These are phyloP conservation scores for Salmo trutta DNA, from an alignment of 2,797 vertebrate genomes.

Conservation along the genomic window DNA sequence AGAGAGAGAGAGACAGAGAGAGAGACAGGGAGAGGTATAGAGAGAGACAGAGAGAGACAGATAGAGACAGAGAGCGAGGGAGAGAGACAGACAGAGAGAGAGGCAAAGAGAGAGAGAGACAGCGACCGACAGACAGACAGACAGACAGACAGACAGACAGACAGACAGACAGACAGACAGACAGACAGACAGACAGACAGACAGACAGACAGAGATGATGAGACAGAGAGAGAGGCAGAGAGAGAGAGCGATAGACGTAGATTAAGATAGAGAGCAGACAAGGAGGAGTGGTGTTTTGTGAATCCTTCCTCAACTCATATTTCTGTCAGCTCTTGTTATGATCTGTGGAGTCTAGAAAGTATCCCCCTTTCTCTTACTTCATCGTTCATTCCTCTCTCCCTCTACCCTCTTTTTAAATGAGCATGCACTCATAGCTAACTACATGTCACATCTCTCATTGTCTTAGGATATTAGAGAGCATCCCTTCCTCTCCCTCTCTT, in stretches of 20 bases:
- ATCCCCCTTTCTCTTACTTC: slow-evolving; percentile 10
- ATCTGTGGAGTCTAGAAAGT: slow-evolving; percentile 36
- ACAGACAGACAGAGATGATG: background rate
- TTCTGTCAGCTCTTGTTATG: slow-evolving; percentile 26
- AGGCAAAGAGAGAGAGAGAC: slow-evolving; percentile 3
- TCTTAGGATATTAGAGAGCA: background rate
- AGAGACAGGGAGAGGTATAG: slow-evolving; percentile 2
- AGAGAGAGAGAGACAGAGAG: too few relatives aligned
- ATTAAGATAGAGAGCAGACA: too few relatives aligned
- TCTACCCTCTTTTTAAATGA: slow-evolving; percentile 16
- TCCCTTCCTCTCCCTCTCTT: background rate
- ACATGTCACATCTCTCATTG: slow-evolving; percentile 3
- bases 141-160: too few relatives aligned
- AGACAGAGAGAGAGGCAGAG: slow-evolving; percentile 11
- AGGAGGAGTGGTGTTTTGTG: slow-evolving; percentile 11
- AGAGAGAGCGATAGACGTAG: background rate
- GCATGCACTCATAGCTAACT: slow-evolving; percentile 24
- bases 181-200: too few relatives aligned
- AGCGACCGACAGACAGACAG: too few relatives aligned
- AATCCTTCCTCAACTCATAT: slow-evolving; percentile 17
- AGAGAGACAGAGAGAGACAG: slow-evolving; percentile 9
- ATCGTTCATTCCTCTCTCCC: slow-evolving; percentile 20
- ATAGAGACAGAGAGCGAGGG: too few relatives aligned
- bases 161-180: too few relatives aligned
- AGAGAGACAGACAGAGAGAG: slow-evolving; percentile 38